Percentiles rank a stretch among this genome's conserved stretches.
These are phyloP conservation scores for Chironex yamaguchii DNA, from an alignment of 30 jellyfish, hydroid and myxozoan genomes.

Conservation along the genomic window DNA sequence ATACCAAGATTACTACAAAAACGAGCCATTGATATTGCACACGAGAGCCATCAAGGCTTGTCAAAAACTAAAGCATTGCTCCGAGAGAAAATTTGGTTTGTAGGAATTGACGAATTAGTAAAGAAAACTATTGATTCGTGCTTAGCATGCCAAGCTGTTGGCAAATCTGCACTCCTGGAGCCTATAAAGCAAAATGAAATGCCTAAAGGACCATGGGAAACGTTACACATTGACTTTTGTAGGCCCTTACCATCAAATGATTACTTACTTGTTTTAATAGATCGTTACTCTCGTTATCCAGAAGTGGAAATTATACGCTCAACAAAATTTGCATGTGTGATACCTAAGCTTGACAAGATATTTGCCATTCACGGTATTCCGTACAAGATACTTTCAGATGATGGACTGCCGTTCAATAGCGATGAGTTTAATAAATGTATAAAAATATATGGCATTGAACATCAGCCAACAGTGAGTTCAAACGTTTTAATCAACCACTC, in stretches of 20 bases:
- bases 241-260: conserved; percentile 36
- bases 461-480: conserved; percentile 15
- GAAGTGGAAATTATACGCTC: conserved; percentile 39
- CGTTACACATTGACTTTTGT: neutral
- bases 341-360: conserved; percentile 14
- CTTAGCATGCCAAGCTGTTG: conserved; percentile 11
- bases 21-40: conserved; percentile 16
- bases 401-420: conserved; percentile 20
- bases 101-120: conserved; percentile 7
- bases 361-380: conserved; percentile 44
- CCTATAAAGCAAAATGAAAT: neutral
- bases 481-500: conserved; percentile 25
- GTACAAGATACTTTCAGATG: neutral
- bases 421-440: neutral
- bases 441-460: conserved; percentile 16
- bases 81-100: conserved; percentile 22
- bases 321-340: neutral
- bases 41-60: conserved; percentile 23
- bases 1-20: neutral
- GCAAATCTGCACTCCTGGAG: conserved; percentile 25
- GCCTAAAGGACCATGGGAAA: conserved; percentile 32
- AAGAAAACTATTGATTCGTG: conserved; percentile 3
- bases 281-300: conserved; percentile 26
- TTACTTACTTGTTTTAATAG: conserved; percentile 1
- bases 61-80: neutral